Evolutionary conservation across 2,113 vertebrate genomes (phyloP).

Genomic region (Notarius lentiginosus): DNA sequence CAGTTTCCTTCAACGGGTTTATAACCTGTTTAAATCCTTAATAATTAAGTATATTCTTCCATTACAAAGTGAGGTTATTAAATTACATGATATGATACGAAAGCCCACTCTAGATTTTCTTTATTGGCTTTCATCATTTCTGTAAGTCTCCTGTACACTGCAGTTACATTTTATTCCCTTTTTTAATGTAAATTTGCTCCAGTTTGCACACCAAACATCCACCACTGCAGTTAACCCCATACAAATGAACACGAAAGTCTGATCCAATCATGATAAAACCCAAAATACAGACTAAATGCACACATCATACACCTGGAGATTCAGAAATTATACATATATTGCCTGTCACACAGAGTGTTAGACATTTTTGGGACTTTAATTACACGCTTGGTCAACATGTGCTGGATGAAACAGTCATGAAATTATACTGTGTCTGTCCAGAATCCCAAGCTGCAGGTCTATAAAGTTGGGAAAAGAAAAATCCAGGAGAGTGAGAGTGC

Average conservation of each 20-base stretch:
- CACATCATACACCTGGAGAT: constrained; percentile 55
- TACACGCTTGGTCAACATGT: constrained; percentile 72
- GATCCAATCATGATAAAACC: not conserved
- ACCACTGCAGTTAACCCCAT: not conserved
- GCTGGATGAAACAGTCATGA: constrained; percentile 59
- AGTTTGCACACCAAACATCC: not conserved
- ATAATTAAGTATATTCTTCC: not conserved
- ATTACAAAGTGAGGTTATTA: not conserved
- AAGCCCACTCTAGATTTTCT: not conserved
- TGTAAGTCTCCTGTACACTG: not conserved
- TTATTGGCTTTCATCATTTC: not conserved
- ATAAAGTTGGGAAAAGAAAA: constrained; percentile 15
- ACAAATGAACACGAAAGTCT: constrained; percentile 6
- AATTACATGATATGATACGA: not conserved
- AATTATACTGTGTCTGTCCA: constrained; percentile 64
- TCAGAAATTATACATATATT: constrained; percentile 65
- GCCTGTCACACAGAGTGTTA: constrained; percentile 60
- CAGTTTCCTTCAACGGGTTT: not conserved
- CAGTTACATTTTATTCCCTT: not conserved
- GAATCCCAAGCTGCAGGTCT: constrained; percentile 62
- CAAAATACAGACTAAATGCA: constrained; percentile 25
- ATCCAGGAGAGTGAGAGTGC: not conserved
- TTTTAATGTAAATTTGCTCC: not conserved
- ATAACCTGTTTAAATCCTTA: not conserved
- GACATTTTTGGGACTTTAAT: constrained; percentile 77